Base-by-base conservation (phyloP, 2,113 vertebrate genomes). In the Callocephalon fimbriatum region DNA sequence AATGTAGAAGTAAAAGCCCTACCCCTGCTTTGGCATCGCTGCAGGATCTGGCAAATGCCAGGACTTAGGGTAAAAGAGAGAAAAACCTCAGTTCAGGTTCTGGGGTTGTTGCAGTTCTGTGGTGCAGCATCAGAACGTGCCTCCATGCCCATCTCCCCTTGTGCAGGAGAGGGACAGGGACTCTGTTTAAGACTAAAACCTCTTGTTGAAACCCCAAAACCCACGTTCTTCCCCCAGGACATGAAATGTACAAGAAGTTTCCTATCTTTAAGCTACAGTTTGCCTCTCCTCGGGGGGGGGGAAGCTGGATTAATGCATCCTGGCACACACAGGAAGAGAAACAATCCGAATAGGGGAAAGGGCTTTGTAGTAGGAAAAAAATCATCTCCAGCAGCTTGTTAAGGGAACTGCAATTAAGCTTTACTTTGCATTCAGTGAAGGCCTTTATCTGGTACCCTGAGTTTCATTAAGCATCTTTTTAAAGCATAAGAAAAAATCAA, bases 381-480 rank as follows among this genome's bases (percentile, higher is more conserved):
- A 38, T 87, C 61, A 51, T 73, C 85, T 86, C 50, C 70, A 93
- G 44, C 7, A 88, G 94, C 90, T 84, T 94, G 75, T 90, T 96
- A 91, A 91, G 65, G 77, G 58, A 88, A 63, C 58, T 65, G 81
- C 91, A 95, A 95, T 96, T 96, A 93, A 95, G 83, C 88, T 95
- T 44, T 38, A 37, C 59, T 94, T 91, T 19, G 38, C 74, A 74
- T 75, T 93, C 93, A 91, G 48, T 15, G 67, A 79, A 92, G 67
- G 86, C 63, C 88, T 96, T 86, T 62, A 77, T 85, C 92, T 65
- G 82, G 84, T 93, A 83, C 89, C 93, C 45, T 65, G 81, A 75
- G 94, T 84, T 96, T 95, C 88, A 93, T 86, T 94, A 94, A 94
- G 81, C 92, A 82, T 90, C 95, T 97, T 93, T 80, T 81, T 35